Conservation (phyloP, 2,888 invertebrate species). For the Euphydryas editha region DNA sequence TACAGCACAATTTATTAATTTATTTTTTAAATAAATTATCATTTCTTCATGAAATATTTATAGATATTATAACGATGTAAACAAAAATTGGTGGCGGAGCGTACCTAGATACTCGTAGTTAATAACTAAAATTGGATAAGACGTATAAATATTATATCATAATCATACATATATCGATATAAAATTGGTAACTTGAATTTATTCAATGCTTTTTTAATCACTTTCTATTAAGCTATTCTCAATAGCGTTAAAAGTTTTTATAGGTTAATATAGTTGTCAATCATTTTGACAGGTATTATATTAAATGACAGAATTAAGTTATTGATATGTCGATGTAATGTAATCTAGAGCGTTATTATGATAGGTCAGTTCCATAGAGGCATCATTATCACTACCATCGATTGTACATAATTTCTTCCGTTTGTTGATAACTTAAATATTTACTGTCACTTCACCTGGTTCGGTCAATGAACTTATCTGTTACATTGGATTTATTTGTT, state of each 20-base stretch:
- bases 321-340: conserved; percentile 60
- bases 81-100: too few relatives aligned
- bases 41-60: too few relatives aligned
- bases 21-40: too few relatives aligned
- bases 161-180: neutral
- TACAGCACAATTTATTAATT: too few relatives aligned
- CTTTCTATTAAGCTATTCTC: conserved; percentile 22
- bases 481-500: conserved; percentile 27
- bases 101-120: too few relatives aligned
- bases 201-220: conserved; percentile 11
- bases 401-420: conserved; percentile 72
- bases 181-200: conserved; percentile 7
- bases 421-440: conserved; percentile 72
- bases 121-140: too few relatives aligned
- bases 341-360: conserved; percentile 72
- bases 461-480: conserved; percentile 61
- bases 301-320: conserved; percentile 46
- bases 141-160: neutral
- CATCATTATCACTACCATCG: conserved; percentile 60
- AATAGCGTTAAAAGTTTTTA: conserved; percentile 30
- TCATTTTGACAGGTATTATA: conserved; percentile 60
- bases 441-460: conserved; percentile 76
- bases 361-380: conserved; percentile 72
- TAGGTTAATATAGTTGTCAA: conserved; percentile 46
- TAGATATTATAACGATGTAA: too few relatives aligned